These are phyloP conservation scores for Lumbricus terrestris DNA, from an alignment of 2,888 invertebrate genomes.

Conservation along the genomic window DNA sequence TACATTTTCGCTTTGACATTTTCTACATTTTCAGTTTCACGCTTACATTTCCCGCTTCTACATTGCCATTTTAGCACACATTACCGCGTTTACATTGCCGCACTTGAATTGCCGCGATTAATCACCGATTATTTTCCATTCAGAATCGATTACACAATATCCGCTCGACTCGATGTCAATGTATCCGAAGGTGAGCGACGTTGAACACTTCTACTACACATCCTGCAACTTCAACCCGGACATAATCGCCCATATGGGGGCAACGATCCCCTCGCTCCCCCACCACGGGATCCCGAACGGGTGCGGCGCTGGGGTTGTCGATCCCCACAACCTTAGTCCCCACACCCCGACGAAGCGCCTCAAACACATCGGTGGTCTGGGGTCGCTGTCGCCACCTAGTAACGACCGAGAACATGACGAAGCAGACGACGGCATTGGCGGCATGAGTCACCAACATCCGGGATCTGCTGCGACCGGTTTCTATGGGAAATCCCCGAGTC, in stretches of 20 bases:
- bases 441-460: not conserved
- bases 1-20: no score
- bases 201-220: conserved; percentile 81
- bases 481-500: not conserved
- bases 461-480: not conserved
- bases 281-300: conserved; percentile 22
- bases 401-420: not conserved
- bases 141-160: conserved; percentile 90
- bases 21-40: no score
- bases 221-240: conserved; percentile 65
- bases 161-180: conserved; percentile 55
- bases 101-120: no score
- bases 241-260: conserved; percentile 43
- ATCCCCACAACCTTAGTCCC: conserved; percentile 51
- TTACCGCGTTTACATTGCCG: no score
- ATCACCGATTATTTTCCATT: conserved; percentile 57
- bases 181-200: conserved; percentile 73
- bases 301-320: conserved; percentile 19
- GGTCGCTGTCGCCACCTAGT: conserved; percentile 27
- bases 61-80: no score
- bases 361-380: conserved; percentile 46
- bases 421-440: not conserved
- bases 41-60: no score
- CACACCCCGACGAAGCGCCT: conserved; percentile 62
- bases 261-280: not conserved